A percentile compares a stretch with the other conserved stretches of the same genome.
These are phyloP conservation scores for Pungitius pungitius DNA, from an alignment of 2,113 vertebrate genomes.

Conservation along the genomic window DNA sequence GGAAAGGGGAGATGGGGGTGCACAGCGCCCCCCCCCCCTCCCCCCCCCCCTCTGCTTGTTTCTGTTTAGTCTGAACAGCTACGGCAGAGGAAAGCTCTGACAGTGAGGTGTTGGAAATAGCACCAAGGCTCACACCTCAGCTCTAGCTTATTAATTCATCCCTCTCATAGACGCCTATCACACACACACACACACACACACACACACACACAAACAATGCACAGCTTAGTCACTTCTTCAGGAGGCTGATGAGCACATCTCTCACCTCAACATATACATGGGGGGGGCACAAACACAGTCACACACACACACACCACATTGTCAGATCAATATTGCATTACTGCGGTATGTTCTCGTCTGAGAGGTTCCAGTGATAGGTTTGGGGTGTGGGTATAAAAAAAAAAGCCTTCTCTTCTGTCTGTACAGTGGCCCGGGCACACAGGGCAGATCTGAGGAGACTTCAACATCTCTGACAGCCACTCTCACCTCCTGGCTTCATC, in stretches of 20 bases:
- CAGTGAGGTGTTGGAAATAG: constrained; percentile 74
- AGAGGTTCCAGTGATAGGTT: constrained; percentile 70
- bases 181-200: constrained; percentile 30
- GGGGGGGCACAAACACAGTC: neutral
- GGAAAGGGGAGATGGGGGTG: constrained; percentile 53
- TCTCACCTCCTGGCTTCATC: constrained; percentile 60
- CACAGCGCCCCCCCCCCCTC: constrained; percentile 25
- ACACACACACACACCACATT: constrained; percentile 37
- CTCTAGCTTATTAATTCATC: constrained; percentile 71
- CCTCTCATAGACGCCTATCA: constrained; percentile 50
- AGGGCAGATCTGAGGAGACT: constrained; percentile 68
- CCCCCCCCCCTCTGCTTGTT: constrained; percentile 44
- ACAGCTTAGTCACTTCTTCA: constrained; percentile 41
- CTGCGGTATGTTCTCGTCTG: constrained; percentile 68
- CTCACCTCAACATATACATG: constrained; percentile 36
- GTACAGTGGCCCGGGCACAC: constrained; percentile 55
- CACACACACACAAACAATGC: constrained; percentile 40
- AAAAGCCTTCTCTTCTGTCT: constrained; percentile 43
- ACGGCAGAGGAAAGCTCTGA: constrained; percentile 61
- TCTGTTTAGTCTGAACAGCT: constrained; percentile 46
- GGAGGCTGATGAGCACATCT: constrained; percentile 30
- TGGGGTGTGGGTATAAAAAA: constrained; percentile 59
- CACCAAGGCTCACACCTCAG: constrained; percentile 72
- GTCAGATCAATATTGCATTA: constrained; percentile 80
- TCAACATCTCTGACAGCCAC: constrained; percentile 62